Evolutionary conservation across 2,888 invertebrate genomes (phyloP).

Genomic region (Lamproptera curius): DNA sequence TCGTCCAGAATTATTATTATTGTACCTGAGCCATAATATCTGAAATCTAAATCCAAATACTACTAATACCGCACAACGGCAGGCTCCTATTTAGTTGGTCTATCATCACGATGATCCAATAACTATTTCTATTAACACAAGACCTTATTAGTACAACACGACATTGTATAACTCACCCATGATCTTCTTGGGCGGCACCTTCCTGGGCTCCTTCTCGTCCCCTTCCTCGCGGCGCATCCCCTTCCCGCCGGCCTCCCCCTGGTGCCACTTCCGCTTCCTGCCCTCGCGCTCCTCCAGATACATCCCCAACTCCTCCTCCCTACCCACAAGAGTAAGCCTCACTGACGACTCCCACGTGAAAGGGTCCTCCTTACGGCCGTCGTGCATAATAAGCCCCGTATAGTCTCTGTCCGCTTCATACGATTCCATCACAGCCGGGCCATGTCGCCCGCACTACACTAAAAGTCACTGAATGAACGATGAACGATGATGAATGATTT

Average conservation of each 20-base stretch:
- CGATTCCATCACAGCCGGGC: conserved; percentile 59
- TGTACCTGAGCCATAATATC: too few species aligned
- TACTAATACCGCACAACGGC: too few species aligned
- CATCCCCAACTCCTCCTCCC: conserved; percentile 63
- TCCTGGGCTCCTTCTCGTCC: conserved; percentile 64
- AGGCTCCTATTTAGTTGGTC: too few species aligned
- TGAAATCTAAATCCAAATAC: too few species aligned
- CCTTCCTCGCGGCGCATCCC: conserved; percentile 55
- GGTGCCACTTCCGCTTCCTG: conserved; percentile 68
- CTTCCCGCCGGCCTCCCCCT: conserved; percentile 43
- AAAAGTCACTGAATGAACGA: conserved; percentile 53
- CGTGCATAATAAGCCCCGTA: conserved; percentile 51
- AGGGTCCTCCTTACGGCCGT: conserved; percentile 52
- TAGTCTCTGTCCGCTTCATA: conserved; percentile 46
- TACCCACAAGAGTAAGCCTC: conserved; percentile 49
- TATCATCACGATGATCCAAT: too few species aligned
- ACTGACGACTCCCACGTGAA: conserved; percentile 64
- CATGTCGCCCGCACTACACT: conserved; percentile 40
- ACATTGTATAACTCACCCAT: conserved; percentile 74
- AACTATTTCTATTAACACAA: too few species aligned
- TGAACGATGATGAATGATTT: conserved; percentile 40
- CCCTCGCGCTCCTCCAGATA: conserved; percentile 64
- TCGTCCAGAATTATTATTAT: too few species aligned
- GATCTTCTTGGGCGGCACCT: conserved; percentile 64
- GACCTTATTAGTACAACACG: too few species aligned